phyloP scores from a whole-genome alignment of 1,140 invertebrate species.

The Whitmania pigra region DNA sequence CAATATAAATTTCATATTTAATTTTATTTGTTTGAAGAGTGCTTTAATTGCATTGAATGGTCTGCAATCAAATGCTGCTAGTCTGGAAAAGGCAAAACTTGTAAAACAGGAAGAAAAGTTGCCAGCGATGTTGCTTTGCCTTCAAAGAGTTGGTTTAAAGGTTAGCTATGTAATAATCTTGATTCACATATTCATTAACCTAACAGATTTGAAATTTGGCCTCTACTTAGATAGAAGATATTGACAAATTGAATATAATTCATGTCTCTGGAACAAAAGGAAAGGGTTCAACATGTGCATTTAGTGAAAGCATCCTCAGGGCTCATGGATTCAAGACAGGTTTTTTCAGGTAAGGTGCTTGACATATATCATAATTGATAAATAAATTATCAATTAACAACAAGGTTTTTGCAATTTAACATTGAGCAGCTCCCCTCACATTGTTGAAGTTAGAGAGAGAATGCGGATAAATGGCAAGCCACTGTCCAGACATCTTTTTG shows the following conservation, averaged over 20 bases:
- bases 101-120: too few relatives aligned
- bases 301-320: conserved; percentile 75
- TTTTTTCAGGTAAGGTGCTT: conserved; percentile 55
- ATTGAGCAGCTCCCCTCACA: conserved; percentile 70
- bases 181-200: too few relatives aligned
- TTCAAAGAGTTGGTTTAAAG: too few relatives aligned
- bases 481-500: conserved; percentile 60
- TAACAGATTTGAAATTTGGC: too few relatives aligned
- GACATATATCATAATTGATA: conserved; percentile 17
- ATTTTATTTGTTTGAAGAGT: conserved; percentile 43
- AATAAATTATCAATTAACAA: background rate
- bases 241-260: conserved; percentile 61
- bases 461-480: conserved; percentile 74
- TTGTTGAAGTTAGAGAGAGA: conserved; percentile 78
- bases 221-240: conserved; percentile 33
- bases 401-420: background rate
- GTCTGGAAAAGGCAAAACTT: conserved; percentile 43
- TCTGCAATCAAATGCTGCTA: conserved; percentile 56
- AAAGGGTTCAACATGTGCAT: conserved; percentile 78
- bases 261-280: conserved; percentile 94
- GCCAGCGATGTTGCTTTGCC: too few relatives aligned
- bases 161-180: too few relatives aligned
- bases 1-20: too few relatives aligned
- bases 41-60: conserved; percentile 54
- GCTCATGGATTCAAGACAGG: conserved; percentile 75